Conservation (phyloP, 2,797 vertebrate species). For the Rhinogobio ventralis region DNA sequence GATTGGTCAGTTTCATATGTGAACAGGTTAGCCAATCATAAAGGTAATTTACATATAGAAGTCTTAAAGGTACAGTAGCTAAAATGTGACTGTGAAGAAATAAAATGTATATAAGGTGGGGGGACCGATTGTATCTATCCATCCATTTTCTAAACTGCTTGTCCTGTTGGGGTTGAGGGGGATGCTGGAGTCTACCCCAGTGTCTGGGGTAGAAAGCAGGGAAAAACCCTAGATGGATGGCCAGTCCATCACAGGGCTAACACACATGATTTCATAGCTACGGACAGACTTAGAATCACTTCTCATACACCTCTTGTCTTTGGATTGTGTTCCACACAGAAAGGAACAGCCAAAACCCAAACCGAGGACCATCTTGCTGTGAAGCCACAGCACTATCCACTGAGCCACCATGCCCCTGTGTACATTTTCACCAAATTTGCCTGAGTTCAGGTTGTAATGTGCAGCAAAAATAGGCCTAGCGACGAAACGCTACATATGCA, state of each 20-base stretch:
- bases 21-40: slow-evolving; percentile 3
- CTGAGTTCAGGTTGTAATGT: neutral
- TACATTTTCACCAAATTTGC: neutral
- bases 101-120: neutral
- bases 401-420: neutral
- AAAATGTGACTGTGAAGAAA: neutral
- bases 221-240: neutral
- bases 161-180: neutral
- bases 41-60: neutral
- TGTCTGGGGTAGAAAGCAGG: neutral
- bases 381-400: neutral
- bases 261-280: too few species aligned
- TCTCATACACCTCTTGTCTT: neutral
- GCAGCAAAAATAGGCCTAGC: neutral
- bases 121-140: neutral
- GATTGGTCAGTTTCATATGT: neutral
- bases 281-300: neutral
- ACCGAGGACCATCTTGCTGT: neutral
- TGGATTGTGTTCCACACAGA: neutral
- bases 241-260: too few species aligned
- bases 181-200: neutral
- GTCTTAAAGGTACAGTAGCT: neutral
- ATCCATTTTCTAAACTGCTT: neutral
- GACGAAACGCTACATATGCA: neutral
- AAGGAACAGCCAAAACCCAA: neutral